Evolutionary conservation across 2,797 vertebrate genomes (phyloP).

Genomic region (Centropyge bicolor): DNA sequence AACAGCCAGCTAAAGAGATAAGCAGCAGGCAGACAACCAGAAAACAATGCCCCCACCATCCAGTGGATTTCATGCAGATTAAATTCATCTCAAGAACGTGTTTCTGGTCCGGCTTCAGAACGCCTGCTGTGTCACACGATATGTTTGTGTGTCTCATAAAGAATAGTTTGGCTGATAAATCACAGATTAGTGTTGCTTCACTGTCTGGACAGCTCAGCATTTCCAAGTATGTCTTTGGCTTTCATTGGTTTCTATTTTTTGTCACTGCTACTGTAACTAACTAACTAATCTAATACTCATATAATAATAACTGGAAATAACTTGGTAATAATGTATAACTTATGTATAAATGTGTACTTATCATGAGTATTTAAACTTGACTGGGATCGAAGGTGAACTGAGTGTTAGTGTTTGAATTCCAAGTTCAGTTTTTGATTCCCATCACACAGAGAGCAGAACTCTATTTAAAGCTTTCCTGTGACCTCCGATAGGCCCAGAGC

Average conservation of each 20-base stretch:
- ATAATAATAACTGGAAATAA: not conserved
- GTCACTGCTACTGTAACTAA: not conserved
- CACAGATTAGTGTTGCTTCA: constrained; percentile 28
- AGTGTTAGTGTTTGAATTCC: not conserved
- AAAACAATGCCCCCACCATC: constrained; percentile 31
- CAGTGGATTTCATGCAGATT: constrained; percentile 61
- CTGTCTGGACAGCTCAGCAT: not conserved
- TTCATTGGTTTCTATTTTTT: constrained; percentile 3
- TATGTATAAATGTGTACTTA: not conserved
- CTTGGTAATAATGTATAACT: not conserved
- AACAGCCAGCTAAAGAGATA: constrained; percentile 35
- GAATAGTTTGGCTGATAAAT: not conserved
- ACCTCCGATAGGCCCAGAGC: not conserved
- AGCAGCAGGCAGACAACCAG: constrained; percentile 39
- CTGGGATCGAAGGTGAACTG: not conserved
- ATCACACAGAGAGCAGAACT: not conserved
- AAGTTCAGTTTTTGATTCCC: not conserved
- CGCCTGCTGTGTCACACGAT: constrained; percentile 15
- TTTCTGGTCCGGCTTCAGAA: constrained; percentile 45
- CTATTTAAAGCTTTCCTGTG: not conserved
- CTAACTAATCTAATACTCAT: not conserved
- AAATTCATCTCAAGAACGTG: constrained; percentile 32
- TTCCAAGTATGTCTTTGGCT: not conserved
- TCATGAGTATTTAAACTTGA: not conserved
- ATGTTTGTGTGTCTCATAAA: constrained; percentile 4